Evolutionary conservation across 1,140 invertebrate genomes (phyloP), one percentile per base, ranked within the genome.

Genomic region (Gonatopus flavifemur): DNA sequence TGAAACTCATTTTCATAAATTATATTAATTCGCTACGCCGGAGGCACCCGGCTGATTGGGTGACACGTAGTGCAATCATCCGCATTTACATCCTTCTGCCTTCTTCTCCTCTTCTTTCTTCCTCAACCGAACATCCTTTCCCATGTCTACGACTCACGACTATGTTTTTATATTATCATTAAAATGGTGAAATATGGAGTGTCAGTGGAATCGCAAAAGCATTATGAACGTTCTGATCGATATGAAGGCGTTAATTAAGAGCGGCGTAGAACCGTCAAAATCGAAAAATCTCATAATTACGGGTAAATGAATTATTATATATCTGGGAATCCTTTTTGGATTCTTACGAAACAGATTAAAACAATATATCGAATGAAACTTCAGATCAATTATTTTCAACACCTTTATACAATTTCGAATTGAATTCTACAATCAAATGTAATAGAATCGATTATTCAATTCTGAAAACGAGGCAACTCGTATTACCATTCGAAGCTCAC

Each of bases 1-100:
- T 40, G 43, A 52, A 40, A 47, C 69, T 72, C 65, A 76, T 76
- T 76, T 76, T 73, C 70, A 76, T 76, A 76, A 76, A 76, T 74
- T 69, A 76, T 67, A 64, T 62, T 58, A 70, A 75, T 74, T 74
- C 63, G 65, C 54, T 57, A 71, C 61, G 68, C 57, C 40, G 36
- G 48, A 47, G 44, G 54, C 53, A 48, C 49, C 32, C 48, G 46
- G 59, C 48, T 70, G 67, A 69, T 69, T 68, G 65, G 65, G 64
- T 69, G 67, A 67, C 67, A 62, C 59, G 48, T 32, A 56, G 35
- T 44, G 37, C 46, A 21, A 32, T 53, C 44, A 43, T 54, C 21
- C 10, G 22, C 30, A 13, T 49, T 37, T 21, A 33, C 33, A 30
- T 33, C 42, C 12, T 13, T 35, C 37, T 37, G n/a, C n/a, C 33